A percentile compares a stretch with the other conserved stretches of the same genome.
Evolutionary conservation across 1,140 invertebrate species (phyloP).

Genomic region (Polypedilum vanderplanki): DNA sequence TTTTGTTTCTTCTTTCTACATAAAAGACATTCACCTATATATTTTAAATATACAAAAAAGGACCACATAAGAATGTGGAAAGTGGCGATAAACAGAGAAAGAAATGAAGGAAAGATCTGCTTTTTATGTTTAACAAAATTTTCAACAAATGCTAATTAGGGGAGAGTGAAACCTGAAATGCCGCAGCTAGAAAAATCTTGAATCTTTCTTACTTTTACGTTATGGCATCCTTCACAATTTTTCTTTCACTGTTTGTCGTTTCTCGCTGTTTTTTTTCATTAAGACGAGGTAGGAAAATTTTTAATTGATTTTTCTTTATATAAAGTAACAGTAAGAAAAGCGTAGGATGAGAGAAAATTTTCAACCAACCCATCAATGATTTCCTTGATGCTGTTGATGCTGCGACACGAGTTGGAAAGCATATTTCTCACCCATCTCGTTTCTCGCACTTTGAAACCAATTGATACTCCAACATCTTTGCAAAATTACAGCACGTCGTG

Average conservation of each 20-base stretch:
- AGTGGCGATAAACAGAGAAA: constrained; percentile 20
- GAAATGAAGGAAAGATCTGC: too few species aligned
- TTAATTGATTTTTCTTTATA: constrained; percentile 28
- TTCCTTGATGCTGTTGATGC: neutral
- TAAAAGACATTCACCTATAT: neutral
- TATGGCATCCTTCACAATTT: constrained; percentile 19
- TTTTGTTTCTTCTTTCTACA: too few species aligned
- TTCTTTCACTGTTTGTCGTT: neutral
- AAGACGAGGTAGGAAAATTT: constrained; percentile 8
- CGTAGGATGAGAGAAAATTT: neutral
- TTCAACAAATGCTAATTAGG: constrained; percentile 22
- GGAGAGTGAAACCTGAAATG: constrained; percentile 15
- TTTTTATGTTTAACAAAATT: neutral
- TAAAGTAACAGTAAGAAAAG: neutral
- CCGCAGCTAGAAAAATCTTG: constrained; percentile 17
- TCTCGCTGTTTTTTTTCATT: constrained; percentile 4
- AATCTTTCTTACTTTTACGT: constrained; percentile 1
- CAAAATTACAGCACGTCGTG: neutral
- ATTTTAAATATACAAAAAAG: neutral
- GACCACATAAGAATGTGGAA: constrained; percentile 1
- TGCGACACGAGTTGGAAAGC: too few species aligned
- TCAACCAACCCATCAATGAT: neutral
- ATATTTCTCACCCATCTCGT: too few species aligned
- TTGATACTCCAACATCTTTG: neutral
- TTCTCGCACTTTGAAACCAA: too few species aligned